Base-by-base conservation (phyloP, 2,797 vertebrate genomes). In the Australoheros facetus region DNA sequence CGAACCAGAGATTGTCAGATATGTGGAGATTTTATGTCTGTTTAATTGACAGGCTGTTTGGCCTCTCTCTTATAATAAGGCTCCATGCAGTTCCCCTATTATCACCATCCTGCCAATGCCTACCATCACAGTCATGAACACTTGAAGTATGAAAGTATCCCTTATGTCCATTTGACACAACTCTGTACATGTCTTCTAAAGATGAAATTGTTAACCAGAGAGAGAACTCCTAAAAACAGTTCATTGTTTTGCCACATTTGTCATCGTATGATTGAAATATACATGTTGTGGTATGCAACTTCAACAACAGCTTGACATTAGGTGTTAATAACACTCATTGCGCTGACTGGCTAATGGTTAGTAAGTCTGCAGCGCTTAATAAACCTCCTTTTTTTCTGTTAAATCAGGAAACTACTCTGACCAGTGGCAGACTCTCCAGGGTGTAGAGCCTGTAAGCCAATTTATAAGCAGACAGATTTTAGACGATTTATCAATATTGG, bases 21-120 rank as follows among this genome's bases (percentile, higher is more conserved):
- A 57, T 79, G 58, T 74, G 66, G 71, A 59, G 72, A 71, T 72
- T 86, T 57, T 45, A 59, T 73, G 77, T 83, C 73, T 39, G 62
- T 79, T 80, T 83, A 88, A 90, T 84, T 85, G 85, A 82, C 81
- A 84, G 70, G 59, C 70, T 75, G 59, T 77, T 79, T 85, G 78
- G 85, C 85, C 71, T 78, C 79, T 80, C 74, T 73, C 23, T 79
- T 69, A 19, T 84, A 86, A 85, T 88, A 82, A 70, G 77, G 75
- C 55, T 48, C 56, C 54, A 34, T 88, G 58, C 62, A 79, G 19
- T 74, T 75, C 19, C 14, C 39, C 48, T 78, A 88, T 91, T 80
- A 90, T 88, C 56, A 84, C 51, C 74, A 48, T 55, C n/a, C 62
- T 56, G 74, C 62, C 34, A 21, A 39, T 62, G 73, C 54, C 7